Evolutionary conservation across 2,888 invertebrate genomes (phyloP).

Genomic region (Apotomis capreana): DNA sequence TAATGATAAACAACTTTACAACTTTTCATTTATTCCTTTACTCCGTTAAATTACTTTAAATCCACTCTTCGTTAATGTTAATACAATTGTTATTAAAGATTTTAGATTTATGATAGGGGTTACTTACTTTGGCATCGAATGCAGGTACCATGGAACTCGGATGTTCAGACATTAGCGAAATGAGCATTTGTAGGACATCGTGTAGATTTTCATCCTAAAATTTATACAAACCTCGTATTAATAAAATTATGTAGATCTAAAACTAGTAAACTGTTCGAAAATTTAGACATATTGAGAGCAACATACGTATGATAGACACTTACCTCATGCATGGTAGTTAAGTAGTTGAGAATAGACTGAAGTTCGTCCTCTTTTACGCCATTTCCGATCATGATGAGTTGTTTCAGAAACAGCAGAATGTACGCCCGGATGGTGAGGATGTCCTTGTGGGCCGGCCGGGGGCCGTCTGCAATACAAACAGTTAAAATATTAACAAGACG

Average conservation of each 20-base stretch:
- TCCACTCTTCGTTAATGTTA: background rate
- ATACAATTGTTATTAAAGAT: background rate
- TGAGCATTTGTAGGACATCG: constrained; percentile 98
- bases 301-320: constrained; percentile 50
- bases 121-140: constrained; percentile 93
- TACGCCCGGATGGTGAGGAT: constrained; percentile 97
- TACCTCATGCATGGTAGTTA: constrained; percentile 99
- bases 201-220: constrained; percentile 97
- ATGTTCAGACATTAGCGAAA: constrained; percentile 98
- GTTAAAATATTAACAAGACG: background rate
- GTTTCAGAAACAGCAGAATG: constrained; percentile 97
- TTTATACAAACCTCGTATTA: background rate
- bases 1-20: constrained; percentile 7
- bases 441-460: constrained; percentile 96
- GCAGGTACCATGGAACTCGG: constrained; percentile 99
- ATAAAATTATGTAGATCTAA: too few species aligned
- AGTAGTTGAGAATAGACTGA: constrained; percentile 98
- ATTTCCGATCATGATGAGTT: constrained; percentile 97
- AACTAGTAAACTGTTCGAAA: background rate
- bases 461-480: constrained; percentile 88
- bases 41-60: background rate
- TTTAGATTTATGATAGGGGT: background rate
- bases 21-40: background rate
- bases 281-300: too few species aligned
- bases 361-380: constrained; percentile 99